Conservation (phyloP, 2,888 invertebrate species). For the Polydesmus complanatus region DNA sequence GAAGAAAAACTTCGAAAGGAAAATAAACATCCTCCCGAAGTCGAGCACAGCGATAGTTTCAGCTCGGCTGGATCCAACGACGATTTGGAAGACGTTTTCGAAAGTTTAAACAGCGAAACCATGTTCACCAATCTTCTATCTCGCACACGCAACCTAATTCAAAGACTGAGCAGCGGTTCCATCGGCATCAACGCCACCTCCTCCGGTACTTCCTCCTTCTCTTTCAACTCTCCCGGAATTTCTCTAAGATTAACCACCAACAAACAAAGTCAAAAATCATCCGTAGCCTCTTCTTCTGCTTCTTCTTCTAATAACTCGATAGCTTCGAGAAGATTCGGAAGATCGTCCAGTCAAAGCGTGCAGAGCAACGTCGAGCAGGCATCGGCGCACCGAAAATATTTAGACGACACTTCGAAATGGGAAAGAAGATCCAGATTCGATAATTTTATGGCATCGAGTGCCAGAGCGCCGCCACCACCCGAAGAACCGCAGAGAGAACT, state of each 20-base stretch:
- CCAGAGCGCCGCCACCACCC: background rate
- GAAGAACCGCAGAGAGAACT: slow-evolving; percentile 1
- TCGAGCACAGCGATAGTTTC: slow-evolving; percentile 63
- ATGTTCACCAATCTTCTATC: slow-evolving; percentile 73
- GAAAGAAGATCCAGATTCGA: slow-evolving; percentile 10
- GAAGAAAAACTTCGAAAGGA: background rate
- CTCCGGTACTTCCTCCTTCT: background rate
- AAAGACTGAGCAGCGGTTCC: slow-evolving; percentile 4
- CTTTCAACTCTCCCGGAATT: background rate
- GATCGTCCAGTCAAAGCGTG: background rate
- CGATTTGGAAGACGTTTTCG: slow-evolving; percentile 59
- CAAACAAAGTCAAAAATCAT: background rate
- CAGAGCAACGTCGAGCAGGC: background rate
- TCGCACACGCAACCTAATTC: slow-evolving; percentile 10
- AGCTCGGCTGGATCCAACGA: slow-evolving; percentile 75
- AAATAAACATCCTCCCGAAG: background rate
- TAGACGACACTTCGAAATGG: background rate
- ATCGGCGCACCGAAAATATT: background rate
- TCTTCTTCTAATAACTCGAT: background rate
- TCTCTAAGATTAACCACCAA: background rate
- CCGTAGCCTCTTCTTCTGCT: background rate
- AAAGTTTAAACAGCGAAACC: slow-evolving; percentile 78
- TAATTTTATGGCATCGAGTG: background rate
- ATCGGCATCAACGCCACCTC: background rate
- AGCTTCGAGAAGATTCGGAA: background rate